Base-by-base conservation (phyloP, 2,113 vertebrate genomes). In the Montifringilla adamsi region DNA sequence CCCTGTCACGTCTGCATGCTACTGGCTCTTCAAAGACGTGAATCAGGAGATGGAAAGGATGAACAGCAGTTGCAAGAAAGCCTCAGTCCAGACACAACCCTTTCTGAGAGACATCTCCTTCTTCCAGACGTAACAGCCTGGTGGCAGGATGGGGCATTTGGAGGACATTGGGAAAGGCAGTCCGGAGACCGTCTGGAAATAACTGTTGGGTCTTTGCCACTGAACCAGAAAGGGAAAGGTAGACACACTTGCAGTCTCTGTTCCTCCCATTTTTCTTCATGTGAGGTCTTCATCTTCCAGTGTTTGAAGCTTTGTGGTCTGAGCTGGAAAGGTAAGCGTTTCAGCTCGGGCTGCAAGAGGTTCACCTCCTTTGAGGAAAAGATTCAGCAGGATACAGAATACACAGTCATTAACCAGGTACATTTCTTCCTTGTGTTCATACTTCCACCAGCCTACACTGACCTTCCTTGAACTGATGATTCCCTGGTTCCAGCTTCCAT, bases 91-190 rank as follows among this genome's bases (percentile, higher is more conserved):
- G 80, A 27, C 53, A 39, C 56, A 67, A 33, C n/a, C 11, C 49
- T 11, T 91, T 84, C 85, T 78, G 66, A 94, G 90, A 86, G 47
- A 93, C 56, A 46, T 75, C 64, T 91, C 67, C 73, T 95, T 94
- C 91, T 91, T 94, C 56, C 73, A 84, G 39, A 62, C 44, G 68
- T 84, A 58, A 90, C 86, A 89, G 60, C 44, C 83, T 92, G 44
- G 85, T 84, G 72, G 55, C 84, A 95, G 90, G 59, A 93, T 91
- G 84, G 59, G 89, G 70, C 81, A 76, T 92, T 93, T 94, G 72
- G 89, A 95, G 79, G 83, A 93, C 83, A 68, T 50, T 86, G 92
- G 46, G 89, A 87, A 87, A 95, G 83, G 77, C 87, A 92, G 64
- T 70, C 73, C 0, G 0, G 92, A 93, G 39, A 84, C 72, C 59